Evolutionary conservation across 2,888 invertebrate genomes (phyloP).

Genomic region (Megastigmus dorsalis): DNA sequence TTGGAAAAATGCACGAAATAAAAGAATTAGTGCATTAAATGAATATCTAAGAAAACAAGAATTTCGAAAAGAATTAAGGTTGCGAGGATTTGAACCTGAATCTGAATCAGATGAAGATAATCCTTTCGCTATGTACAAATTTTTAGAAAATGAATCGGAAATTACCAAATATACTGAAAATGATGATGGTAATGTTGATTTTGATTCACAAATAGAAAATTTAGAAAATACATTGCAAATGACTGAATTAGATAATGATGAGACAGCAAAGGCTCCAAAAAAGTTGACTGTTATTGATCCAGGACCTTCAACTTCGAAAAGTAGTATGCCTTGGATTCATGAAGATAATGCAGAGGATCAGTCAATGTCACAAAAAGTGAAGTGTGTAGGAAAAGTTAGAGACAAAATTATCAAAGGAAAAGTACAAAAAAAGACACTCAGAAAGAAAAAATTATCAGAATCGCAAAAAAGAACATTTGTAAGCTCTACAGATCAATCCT

Average conservation of each 20-base stretch:
- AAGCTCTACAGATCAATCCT: no score
- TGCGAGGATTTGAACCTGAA: slow-evolving; percentile 63
- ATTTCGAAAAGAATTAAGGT: slow-evolving; percentile 64
- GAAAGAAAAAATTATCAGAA: slow-evolving; percentile 38
- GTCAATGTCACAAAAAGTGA: slow-evolving; percentile 63
- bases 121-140: slow-evolving; percentile 65
- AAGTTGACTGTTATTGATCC: slow-evolving; percentile 58
- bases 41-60: slow-evolving; percentile 67
- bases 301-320: slow-evolving; percentile 62
- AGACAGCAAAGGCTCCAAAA: slow-evolving; percentile 12
- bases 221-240: slow-evolving; percentile 46
- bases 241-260: slow-evolving; percentile 38
- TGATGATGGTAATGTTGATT: slow-evolving; percentile 9
- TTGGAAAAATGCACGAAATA: slow-evolving; percentile 64
- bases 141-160: slow-evolving; percentile 46
- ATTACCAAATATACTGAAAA: slow-evolving; percentile 53
- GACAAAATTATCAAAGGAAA: slow-evolving; percentile 48
- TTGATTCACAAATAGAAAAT: slow-evolving; percentile 37
- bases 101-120: slow-evolving; percentile 69
- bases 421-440: slow-evolving; percentile 40
- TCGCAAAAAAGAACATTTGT: slow-evolving; percentile 37
- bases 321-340: slow-evolving; percentile 56
- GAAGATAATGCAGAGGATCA: slow-evolving; percentile 30
- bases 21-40: slow-evolving; percentile 63
- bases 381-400: slow-evolving; percentile 39